A percentile compares a stretch with the other conserved stretches of the same genome.
Evolutionary conservation across 2,113 vertebrate species (phyloP).

Genomic region (human): DNA sequence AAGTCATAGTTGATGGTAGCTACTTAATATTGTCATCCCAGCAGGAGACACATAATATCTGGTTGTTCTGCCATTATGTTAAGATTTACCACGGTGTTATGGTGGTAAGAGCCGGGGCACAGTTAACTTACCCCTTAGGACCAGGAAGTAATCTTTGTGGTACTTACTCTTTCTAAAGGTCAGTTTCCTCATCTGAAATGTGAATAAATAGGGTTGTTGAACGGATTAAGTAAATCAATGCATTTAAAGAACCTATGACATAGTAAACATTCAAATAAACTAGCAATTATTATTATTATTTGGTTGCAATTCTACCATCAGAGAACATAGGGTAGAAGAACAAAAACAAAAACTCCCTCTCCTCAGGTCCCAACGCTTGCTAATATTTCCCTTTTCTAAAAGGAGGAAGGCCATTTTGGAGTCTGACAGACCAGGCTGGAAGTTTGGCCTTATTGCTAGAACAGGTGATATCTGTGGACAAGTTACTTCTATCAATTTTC

Average conservation of each 20-base stretch:
- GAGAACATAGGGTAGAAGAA: not conserved
- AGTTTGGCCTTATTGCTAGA: not conserved
- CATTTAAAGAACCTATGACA: not conserved
- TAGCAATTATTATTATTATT: not conserved
- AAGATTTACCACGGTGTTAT: not conserved
- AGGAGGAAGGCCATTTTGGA: not conserved
- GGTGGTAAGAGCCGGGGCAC: not conserved
- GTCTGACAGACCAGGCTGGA: not conserved
- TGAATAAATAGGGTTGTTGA: not conserved
- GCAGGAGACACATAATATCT: not conserved
- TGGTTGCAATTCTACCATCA: not conserved
- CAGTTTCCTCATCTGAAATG: slow-evolving; percentile 13
- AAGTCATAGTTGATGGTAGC: not conserved
- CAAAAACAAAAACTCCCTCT: not conserved
- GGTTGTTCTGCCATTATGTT: not conserved
- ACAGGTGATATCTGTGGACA: not conserved
- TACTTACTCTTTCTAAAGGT: not conserved
- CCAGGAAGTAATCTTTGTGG: not conserved
- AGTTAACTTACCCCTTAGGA: slow-evolving; percentile 1
- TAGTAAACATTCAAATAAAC: slow-evolving; percentile 8
- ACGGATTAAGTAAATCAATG: not conserved
- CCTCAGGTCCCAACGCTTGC: not conserved
- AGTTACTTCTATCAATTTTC: not conserved
- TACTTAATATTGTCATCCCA: not conserved
- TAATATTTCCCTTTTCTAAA: not conserved